A percentile compares a stretch with the other conserved stretches of the same genome.
Evolutionary conservation across 2,113 vertebrate genomes (phyloP).

Genomic region (Empidonax alnorum): DNA sequence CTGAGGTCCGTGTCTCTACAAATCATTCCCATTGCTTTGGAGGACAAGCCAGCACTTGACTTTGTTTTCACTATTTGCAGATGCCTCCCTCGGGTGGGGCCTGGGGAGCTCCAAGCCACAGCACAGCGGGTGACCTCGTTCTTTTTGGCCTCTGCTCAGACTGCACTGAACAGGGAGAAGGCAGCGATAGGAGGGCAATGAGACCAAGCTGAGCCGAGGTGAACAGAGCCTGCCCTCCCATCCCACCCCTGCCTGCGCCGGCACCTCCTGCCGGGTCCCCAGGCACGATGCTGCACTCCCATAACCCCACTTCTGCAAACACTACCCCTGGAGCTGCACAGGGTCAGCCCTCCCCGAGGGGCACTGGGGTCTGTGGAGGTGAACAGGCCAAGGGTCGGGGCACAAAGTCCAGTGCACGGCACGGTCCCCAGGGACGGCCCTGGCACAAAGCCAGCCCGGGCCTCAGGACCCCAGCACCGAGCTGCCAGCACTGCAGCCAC

Average conservation of each 20-base stretch:
- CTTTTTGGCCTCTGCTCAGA: neutral
- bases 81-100: fast-evolving
- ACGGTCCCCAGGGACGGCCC: neutral
- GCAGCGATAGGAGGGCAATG: neutral
- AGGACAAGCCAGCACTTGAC: neutral
- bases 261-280: fast-evolving
- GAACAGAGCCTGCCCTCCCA: neutral
- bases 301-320: neutral
- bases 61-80: neutral
- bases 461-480: fast-evolving
- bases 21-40: neutral
- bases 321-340: fast-evolving
- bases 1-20: neutral
- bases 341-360: neutral
- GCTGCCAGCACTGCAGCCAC: neutral
- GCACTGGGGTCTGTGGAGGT: neutral
- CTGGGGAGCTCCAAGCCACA: neutral
- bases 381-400: neutral
- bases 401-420: neutral
- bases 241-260: fast-evolving
- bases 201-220: neutral
- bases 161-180: neutral
- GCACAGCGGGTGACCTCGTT: neutral
- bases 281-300: neutral
- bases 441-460: fast-evolving